phyloP scores from a whole-genome alignment of 64 coral and sea anemone species.

The Platygyra sinensis region DNA sequence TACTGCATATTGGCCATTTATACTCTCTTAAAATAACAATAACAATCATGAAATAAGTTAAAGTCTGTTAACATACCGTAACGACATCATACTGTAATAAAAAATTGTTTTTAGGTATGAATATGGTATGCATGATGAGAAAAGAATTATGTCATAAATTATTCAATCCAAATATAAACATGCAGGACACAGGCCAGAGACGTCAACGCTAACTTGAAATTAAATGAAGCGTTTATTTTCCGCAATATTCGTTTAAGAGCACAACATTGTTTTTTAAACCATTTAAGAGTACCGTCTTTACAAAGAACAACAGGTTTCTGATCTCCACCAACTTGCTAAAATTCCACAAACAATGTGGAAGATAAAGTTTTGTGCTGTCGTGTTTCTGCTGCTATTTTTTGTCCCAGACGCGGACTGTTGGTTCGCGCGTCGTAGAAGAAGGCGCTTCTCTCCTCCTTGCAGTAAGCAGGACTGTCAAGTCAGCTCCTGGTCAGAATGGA shows the following conservation, averaged over 20 bases:
- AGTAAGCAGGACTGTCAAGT: neutral
- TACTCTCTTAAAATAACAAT: neutral
- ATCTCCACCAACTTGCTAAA: neutral
- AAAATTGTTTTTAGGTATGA: neutral
- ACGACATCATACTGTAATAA: neutral
- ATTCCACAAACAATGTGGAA: neutral
- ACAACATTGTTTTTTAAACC: neutral
- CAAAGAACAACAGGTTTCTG: neutral
- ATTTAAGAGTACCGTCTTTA: neutral
- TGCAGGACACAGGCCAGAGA: neutral
- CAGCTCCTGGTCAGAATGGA: constrained; percentile 1
- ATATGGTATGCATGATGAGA: neutral
- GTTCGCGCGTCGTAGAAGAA: neutral
- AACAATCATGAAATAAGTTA: neutral
- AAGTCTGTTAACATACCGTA: neutral
- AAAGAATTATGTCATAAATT: neutral
- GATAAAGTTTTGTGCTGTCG: neutral
- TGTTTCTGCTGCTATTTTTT: neutral
- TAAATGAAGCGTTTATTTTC: constrained; percentile 14
- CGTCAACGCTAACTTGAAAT: neutral
- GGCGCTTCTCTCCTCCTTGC: neutral
- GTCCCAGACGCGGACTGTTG: too few species aligned
- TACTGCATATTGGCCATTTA: neutral
- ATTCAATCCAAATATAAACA: neutral
- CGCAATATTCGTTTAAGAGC: neutral